Evolutionary conservation across 2,888 invertebrate species (phyloP).

Genomic region (Cheilosia grossa): DNA sequence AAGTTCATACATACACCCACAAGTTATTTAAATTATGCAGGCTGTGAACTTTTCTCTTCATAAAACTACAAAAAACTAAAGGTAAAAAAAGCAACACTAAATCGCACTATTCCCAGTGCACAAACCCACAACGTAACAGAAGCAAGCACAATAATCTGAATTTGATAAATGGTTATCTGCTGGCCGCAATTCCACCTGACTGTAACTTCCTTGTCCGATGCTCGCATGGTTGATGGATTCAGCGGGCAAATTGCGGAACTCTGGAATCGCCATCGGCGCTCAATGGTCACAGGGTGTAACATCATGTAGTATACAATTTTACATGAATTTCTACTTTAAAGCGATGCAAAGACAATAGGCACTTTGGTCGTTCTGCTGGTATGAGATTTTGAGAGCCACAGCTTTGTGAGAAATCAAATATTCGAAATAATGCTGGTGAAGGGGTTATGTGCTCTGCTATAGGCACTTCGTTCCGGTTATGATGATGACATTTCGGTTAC

Average conservation of each 20-base stretch:
- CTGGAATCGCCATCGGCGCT: slow-evolving; percentile 64
- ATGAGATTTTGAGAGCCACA: slow-evolving; percentile 31
- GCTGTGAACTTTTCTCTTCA: slow-evolving; percentile 24
- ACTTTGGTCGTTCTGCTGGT: slow-evolving; percentile 66
- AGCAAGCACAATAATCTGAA: slow-evolving; percentile 60
- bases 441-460: slow-evolving; percentile 1
- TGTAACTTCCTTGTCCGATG: slow-evolving; percentile 63
- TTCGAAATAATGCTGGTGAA: slow-evolving; percentile 50
- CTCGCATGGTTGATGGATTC: slow-evolving; percentile 66
- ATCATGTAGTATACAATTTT: slow-evolving; percentile 62
- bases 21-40: slow-evolving; percentile 39
- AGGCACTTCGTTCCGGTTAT: slow-evolving; percentile 51
- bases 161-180: slow-evolving; percentile 64
- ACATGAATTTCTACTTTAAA: slow-evolving; percentile 69
- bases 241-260: slow-evolving; percentile 69
- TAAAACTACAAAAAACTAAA: slow-evolving; percentile 4
- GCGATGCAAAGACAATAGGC: slow-evolving; percentile 52
- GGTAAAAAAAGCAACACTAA: not conserved
- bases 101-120: slow-evolving; percentile 5
- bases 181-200: slow-evolving; percentile 65
- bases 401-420: slow-evolving; percentile 61
- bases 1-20: not conserved
- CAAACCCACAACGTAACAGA: not conserved
- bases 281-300: slow-evolving; percentile 67
- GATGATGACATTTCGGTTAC: slow-evolving; percentile 58